Evolutionary conservation across 2,888 invertebrate species (phyloP).

Genomic region (Harmothoe impar): DNA sequence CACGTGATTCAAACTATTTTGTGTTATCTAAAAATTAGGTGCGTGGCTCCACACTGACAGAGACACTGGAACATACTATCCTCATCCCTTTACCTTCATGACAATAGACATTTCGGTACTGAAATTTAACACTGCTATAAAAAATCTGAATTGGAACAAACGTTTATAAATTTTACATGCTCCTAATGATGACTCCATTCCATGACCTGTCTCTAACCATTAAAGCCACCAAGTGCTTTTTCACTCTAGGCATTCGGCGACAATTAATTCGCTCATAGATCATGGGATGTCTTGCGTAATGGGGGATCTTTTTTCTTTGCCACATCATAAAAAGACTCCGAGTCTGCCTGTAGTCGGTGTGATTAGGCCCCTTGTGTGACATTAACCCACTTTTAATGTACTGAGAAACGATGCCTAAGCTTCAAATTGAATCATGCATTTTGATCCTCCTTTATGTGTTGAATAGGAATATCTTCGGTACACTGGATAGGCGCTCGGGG

Average conservation of each 20-base stretch:
- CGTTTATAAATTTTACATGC: constrained; percentile 24
- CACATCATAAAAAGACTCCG: not conserved
- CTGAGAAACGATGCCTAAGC: not conserved
- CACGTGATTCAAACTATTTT: too few relatives aligned
- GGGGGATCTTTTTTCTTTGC: not conserved
- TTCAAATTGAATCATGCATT: not conserved
- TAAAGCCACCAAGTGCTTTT: not conserved
- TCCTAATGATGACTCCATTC: not conserved
- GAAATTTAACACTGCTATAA: constrained; percentile 5
- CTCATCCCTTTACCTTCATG: not conserved
- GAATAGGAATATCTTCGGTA: too few relatives aligned
- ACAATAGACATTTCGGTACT: not conserved
- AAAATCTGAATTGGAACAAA: constrained; percentile 46
- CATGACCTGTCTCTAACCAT: constrained; percentile 18
- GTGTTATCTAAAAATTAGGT: too few relatives aligned
- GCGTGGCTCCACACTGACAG: too few relatives aligned
- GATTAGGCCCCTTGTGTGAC: not conserved
- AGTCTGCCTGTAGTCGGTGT: not conserved
- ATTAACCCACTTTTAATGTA: constrained; percentile 31
- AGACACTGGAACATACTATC: too few relatives aligned
- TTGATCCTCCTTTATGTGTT: not conserved
- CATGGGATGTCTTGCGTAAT: not conserved
- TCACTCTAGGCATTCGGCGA: constrained; percentile 2
- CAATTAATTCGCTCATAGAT: constrained; percentile 43
- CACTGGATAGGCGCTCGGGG: too few relatives aligned